These are phyloP conservation scores for Pseudorhombus dupliciocellatus DNA, from an alignment of 2,113 vertebrate species.

Conservation along the genomic window DNA sequence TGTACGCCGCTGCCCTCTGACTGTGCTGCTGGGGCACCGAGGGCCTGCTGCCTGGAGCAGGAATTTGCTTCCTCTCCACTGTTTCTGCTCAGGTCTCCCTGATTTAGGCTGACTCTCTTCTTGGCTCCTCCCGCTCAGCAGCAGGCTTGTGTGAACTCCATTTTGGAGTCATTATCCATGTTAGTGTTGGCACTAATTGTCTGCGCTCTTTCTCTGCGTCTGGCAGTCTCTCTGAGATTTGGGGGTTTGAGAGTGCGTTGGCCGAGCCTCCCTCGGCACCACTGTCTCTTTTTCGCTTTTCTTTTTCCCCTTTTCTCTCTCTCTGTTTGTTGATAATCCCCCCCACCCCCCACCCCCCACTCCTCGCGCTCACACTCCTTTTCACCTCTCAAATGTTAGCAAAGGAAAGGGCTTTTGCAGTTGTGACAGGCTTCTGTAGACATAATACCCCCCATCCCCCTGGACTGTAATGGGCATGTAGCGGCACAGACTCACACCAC, in stretches of 20 bases:
- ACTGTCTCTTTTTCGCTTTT: conserved; percentile 59
- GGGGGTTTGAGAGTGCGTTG: conserved; percentile 48
- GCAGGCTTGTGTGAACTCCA: conserved; percentile 73
- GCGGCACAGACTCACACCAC: conserved; percentile 49
- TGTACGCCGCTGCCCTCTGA: conserved; percentile 54
- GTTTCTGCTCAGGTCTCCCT: conserved; percentile 72
- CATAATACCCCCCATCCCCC: conserved; percentile 55
- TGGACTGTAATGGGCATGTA: conserved; percentile 49
- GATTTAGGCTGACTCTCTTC: conserved; percentile 72
- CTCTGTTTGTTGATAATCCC: conserved; percentile 62
- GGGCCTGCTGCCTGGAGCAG: conserved; percentile 61
- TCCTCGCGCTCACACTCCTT: conserved; percentile 56
- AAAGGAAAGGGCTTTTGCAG: conserved; percentile 58
- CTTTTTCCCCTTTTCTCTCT: conserved; percentile 42
- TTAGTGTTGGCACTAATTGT: conserved; percentile 81
- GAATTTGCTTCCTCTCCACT: conserved; percentile 66
- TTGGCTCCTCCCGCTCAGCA: conserved; percentile 62
- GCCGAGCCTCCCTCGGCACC: conserved; percentile 57
- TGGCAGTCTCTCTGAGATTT: conserved; percentile 65
- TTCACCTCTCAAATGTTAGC: conserved; percentile 56
- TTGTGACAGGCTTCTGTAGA: conserved; percentile 60
- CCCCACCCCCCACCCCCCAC: too few species aligned
- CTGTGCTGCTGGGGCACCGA: conserved; percentile 45
- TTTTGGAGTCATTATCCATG: conserved; percentile 76
- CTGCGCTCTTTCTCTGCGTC: conserved; percentile 61